Evolutionary conservation across 2,888 invertebrate species (phyloP).

Genomic region (Amiota mariae): DNA sequence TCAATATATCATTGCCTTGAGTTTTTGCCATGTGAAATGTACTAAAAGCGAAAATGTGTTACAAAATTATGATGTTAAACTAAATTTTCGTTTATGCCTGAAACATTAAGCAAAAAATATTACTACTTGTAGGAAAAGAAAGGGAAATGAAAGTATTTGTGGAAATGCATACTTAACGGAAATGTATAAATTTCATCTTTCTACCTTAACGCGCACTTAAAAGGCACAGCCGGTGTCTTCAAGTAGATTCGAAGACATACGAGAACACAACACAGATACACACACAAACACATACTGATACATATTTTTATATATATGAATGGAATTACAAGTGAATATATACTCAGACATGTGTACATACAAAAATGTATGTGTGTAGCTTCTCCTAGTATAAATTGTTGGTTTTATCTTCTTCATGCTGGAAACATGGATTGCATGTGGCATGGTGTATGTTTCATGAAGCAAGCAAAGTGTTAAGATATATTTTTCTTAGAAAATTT

Average conservation of each 20-base stretch:
- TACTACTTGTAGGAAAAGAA: not conserved
- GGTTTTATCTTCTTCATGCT: too few relatives aligned
- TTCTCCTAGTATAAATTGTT: too few relatives aligned
- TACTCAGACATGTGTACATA: too few relatives aligned
- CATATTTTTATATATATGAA: not conserved
- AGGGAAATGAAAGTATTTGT: conserved; percentile 46
- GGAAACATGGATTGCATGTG: too few relatives aligned
- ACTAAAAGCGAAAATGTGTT: conserved; percentile 62
- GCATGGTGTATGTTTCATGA: too few relatives aligned
- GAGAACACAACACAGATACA: not conserved
- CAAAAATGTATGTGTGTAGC: too few relatives aligned
- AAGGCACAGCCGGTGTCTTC: conserved; percentile 19
- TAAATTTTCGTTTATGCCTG: conserved; percentile 7
- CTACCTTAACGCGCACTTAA: conserved; percentile 48
- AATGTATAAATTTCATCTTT: conserved; percentile 67
- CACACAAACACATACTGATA: conserved; percentile 9
- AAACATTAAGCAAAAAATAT: conserved; percentile 33
- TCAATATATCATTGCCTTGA: conserved; percentile 34
- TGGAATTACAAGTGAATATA: not conserved
- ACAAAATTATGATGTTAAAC: conserved; percentile 21
- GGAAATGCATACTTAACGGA: conserved; percentile 59
- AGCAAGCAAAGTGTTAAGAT: not conserved
- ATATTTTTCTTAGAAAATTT: conserved; percentile 32
- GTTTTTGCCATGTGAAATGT: conserved; percentile 31
- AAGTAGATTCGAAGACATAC: not conserved